A percentile compares a stretch with the other conserved stretches of the same genome.
Conservation (phyloP, 2,797 vertebrate genomes). For the Clarias platycephalus region DNA sequence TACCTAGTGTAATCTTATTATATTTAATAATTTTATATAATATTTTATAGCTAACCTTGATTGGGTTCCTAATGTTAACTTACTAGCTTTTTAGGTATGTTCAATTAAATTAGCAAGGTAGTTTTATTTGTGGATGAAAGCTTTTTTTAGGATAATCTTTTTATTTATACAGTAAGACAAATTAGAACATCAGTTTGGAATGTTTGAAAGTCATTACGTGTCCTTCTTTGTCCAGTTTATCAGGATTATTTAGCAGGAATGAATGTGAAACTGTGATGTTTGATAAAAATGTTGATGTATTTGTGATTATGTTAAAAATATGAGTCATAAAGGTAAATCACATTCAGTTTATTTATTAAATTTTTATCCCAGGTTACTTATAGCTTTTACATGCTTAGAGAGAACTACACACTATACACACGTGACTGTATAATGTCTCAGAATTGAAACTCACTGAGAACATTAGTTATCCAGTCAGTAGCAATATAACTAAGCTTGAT, state of each 20-base stretch:
- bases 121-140: not conserved
- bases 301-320: not conserved
- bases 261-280: not conserved
- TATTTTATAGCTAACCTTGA: not conserved
- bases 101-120: not conserved
- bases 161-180: not conserved
- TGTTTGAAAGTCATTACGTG: not conserved
- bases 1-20: not conserved
- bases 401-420: slow-evolving; percentile 24
- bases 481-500: not conserved
- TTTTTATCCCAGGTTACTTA: not conserved
- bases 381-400: not conserved
- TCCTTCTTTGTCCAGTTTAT: not conserved
- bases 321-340: not conserved
- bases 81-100: not conserved
- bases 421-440: too few species aligned
- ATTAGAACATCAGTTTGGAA: not conserved
- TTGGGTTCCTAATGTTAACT: not conserved
- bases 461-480: not conserved
- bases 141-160: not conserved
- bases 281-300: not conserved
- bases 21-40: too few species aligned
- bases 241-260: not conserved
- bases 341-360: not conserved
- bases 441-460: too few species aligned